These are phyloP conservation scores for Glaucomys volans DNA, from an alignment of 2,113 vertebrate species.

Conservation along the genomic window DNA sequence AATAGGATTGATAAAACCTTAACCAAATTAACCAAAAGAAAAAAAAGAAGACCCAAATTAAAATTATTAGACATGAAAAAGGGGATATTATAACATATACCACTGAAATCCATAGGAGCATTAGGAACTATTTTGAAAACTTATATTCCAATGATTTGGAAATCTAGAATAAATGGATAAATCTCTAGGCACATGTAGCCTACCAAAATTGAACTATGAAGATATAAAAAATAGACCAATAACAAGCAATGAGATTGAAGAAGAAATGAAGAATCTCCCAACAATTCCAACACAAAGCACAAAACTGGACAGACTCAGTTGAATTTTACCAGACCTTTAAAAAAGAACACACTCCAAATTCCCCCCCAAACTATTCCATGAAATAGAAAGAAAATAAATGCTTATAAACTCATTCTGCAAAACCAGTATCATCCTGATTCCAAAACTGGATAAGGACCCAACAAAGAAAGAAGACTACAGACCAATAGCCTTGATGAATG, in stretches of 20 bases:
- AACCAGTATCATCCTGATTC: not conserved
- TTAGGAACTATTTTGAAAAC: not conserved
- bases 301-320: not conserved
- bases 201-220: not conserved
- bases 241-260: not conserved
- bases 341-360: too few species aligned
- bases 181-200: not conserved
- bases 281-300: not conserved
- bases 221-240: not conserved
- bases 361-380: not conserved
- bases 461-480: not conserved
- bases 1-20: not conserved
- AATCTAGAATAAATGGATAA: not conserved
- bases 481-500: not conserved
- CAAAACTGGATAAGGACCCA: not conserved
- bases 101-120: not conserved
- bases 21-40: not conserved
- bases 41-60: not conserved
- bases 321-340: not conserved
- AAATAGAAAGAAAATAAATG: not conserved
- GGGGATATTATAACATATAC: not conserved
- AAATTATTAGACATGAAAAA: not conserved
- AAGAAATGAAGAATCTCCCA: not conserved
- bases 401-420: not conserved
- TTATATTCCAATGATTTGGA: not conserved